These are phyloP conservation scores for Pachyseris speciosa DNA, from an alignment of 64 coral and sea anemone genomes.

Conservation along the genomic window DNA sequence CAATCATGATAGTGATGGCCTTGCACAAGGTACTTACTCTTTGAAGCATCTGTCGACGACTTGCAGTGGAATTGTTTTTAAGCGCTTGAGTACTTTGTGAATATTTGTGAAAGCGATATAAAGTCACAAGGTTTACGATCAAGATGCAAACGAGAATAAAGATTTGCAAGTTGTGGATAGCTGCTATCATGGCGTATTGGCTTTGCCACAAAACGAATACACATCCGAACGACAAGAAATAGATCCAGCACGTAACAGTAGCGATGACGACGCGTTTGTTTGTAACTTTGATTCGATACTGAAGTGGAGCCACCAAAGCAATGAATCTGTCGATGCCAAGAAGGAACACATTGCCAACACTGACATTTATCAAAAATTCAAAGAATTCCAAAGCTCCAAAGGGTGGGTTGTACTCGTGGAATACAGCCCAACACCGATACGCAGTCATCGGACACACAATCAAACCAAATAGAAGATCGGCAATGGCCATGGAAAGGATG, in stretches of 20 bases:
- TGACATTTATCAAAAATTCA: neutral
- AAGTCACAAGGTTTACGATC: neutral
- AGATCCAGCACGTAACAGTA: neutral
- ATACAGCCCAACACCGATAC: neutral
- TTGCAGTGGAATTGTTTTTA: too few species aligned
- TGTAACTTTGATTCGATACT: constrained; percentile 3
- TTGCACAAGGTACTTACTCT: neutral
- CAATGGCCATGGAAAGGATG: constrained; percentile 17
- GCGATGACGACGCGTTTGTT: neutral
- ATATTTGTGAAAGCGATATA: neutral
- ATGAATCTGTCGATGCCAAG: constrained; percentile 43
- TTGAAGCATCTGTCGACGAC: neutral
- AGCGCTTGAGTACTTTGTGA: neutral
- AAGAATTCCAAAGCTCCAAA: neutral
- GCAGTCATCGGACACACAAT: neutral
- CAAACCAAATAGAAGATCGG: constrained; percentile 27
- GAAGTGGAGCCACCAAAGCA: constrained; percentile 7
- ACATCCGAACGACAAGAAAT: neutral
- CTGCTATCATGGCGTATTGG: neutral
- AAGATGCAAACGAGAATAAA: neutral
- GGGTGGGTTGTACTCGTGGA: neutral
- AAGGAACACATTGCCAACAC: neutral
- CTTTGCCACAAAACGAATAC: neutral
- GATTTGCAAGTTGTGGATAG: neutral
- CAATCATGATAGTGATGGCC: neutral